Base-by-base conservation (phyloP, 2,888 invertebrate species). In the Agrilus cyanescens region DNA sequence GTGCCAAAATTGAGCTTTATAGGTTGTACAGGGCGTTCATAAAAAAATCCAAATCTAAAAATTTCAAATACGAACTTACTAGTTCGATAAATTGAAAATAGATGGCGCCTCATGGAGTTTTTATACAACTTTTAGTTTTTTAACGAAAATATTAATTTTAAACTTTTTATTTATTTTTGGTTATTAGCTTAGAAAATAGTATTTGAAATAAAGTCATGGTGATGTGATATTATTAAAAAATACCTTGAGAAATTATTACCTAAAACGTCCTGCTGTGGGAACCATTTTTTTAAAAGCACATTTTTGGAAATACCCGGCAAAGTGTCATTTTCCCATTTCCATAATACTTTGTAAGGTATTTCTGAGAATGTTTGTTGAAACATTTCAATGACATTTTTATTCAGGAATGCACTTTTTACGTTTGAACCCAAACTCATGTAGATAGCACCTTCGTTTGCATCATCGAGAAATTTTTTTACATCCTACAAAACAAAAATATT, bases 261-360 rank as follows among this genome's bases (percentile, higher is more conserved):
- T 43, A 71, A 53, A 40, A 71, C 53, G 46, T 66, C 68, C 46
- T 67, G 62, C 51, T 71, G 72, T 1, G 71, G 69, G 14, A 70
- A 52, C 71, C 71, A 72, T 48, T 67, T 67, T 16, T 50, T 53
- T 12, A 65, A 57, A 44, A 63, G 57, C 1, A 72, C 60, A 52
- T 67, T 66, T 30, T 56, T 46, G 5, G 66, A 62, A 51, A 62
- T 55, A 30, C 58, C 57, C 10, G 61, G 58, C 25, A 67, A 45
- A 29, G 56, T 44, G 29, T 60, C 60, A 0, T 56, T 53, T 48
- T 69, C 69, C 58, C 62, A 69, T 53, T 69, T 70, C 67, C 68
- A 69, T 6, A 71, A 48, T 18, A 70, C 56, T 46, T 57, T 62
- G 40, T 67, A 66, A 3, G 67, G 65, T 32, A 69, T 43, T 43